Base-by-base conservation (phyloP, 2,888 invertebrate genomes). In the Lepidocyrtinus sp. region DNA sequence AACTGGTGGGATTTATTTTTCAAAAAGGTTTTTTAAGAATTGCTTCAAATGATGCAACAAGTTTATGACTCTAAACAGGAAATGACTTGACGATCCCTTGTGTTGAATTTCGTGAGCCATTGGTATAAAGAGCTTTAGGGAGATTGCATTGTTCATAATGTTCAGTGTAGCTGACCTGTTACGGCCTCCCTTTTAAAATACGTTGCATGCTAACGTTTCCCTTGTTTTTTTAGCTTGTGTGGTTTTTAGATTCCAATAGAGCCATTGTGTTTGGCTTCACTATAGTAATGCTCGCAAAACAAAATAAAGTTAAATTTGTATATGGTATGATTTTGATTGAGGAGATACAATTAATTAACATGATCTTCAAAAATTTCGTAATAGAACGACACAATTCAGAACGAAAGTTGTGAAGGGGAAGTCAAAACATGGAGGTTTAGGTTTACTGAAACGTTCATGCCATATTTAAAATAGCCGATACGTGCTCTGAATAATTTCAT, bases 11-110 rank as follows among this genome's bases (percentile, higher is more conserved):
- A 1, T 1, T 12, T 68, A 7, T 65, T 19, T 69, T 68, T 63
- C 27, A 24, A 64, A 7, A 50, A 46, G 46, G 50, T 74, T 71
- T 81, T 81, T 75, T 81, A 71, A 75, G 72, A 67, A 27, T 26
- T 27, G 22, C 59, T 17, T 36, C 65, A 27, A n/a, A 67, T 81
- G 81, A 81, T 81, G 81, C 81, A 81, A 81, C 81, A 75, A 75
- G 67, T 81, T 75, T 75, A 70, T 68, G 61, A 59, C 75, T 71
- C 71, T 21, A 81, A 81, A 75, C 81, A 71, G 81, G 81, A 81
- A 81, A 81, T 81, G 81, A 72, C 71, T 81, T 65, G 75, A 72
- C 75, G 65, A 67, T 50, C 67, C 21, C 15, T 7, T 36, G 17
- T 65, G 19, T 63, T 7, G 26, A 25, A 27, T 12, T 15, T 17